Evolutionary conservation across 2,888 invertebrate genomes (phyloP).

Genomic region (Philereme transversata): DNA sequence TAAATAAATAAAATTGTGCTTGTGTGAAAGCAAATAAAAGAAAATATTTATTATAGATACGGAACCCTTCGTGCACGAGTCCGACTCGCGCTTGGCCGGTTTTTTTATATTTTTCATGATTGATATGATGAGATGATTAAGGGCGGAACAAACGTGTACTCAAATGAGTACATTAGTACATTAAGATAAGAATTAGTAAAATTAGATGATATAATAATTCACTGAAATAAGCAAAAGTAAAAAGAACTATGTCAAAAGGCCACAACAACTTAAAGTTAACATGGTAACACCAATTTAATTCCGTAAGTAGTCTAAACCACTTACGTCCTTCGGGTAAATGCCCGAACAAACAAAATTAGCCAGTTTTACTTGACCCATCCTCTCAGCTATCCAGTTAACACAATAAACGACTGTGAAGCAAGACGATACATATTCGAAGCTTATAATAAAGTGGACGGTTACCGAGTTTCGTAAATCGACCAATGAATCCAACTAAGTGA

Average conservation of each 20-base stretch:
- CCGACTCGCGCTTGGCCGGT: too few species aligned
- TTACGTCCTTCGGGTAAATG: slow-evolving; percentile 42
- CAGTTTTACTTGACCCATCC: slow-evolving; percentile 45
- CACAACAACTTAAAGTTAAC: slow-evolving; percentile 58
- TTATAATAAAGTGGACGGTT: slow-evolving; percentile 57
- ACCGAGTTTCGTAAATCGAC: slow-evolving; percentile 45
- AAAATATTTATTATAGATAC: too few species aligned
- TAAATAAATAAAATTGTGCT: too few species aligned
- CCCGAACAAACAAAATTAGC: slow-evolving; percentile 51
- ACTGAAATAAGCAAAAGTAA: too few species aligned
- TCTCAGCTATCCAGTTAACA: slow-evolving; percentile 21
- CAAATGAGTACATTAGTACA: too few species aligned
- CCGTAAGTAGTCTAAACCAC: slow-evolving; percentile 79
- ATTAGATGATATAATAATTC: too few species aligned
- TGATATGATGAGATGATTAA: too few species aligned
- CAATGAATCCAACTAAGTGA: slow-evolving; percentile 48
- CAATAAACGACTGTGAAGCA: slow-evolving; percentile 42
- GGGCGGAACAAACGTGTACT: too few species aligned
- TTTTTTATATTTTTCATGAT: too few species aligned
- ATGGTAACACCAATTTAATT: slow-evolving; percentile 71
- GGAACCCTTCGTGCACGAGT: too few species aligned
- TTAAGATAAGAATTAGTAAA: too few species aligned
- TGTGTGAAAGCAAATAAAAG: too few species aligned
- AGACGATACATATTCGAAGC: slow-evolving; percentile 54
- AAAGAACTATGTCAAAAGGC: slow-evolving; percentile 45